phyloP scores from a whole-genome alignment of 1,140 invertebrate species.

The Drosophila paulistorum region DNA sequence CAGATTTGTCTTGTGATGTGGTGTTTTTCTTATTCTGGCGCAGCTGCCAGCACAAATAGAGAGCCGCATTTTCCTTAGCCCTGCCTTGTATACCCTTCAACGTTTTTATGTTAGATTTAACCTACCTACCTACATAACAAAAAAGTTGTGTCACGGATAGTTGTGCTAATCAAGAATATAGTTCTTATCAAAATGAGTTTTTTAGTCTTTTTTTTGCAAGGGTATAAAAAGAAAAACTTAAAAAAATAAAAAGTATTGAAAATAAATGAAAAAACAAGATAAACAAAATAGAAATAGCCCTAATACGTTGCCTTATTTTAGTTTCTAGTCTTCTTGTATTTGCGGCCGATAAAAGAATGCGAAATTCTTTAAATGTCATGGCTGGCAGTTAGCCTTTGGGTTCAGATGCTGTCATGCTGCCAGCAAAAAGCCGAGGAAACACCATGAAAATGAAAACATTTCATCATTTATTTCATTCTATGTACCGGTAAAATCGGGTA shows the following conservation, averaged over 20 bases:
- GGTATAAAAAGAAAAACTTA: not conserved
- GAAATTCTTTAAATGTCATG: constrained; percentile 76
- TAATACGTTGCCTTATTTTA: constrained; percentile 49
- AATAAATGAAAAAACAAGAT: constrained; percentile 61
- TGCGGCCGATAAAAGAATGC: constrained; percentile 55
- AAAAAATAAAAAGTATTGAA: constrained; percentile 49
- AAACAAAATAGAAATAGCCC: constrained; percentile 37
- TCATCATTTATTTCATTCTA: not conserved
- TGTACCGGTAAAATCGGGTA: too few relatives aligned
- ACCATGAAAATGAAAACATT: constrained; percentile 15
- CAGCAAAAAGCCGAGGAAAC: constrained; percentile 9
- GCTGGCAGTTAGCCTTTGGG: constrained; percentile 68
- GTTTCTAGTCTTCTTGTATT: constrained; percentile 9
- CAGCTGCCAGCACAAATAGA: constrained; percentile 53
- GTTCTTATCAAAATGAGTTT: too few relatives aligned
- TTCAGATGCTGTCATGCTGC: constrained; percentile 48
- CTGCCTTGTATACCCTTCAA: too few relatives aligned
- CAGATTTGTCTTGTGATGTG: constrained; percentile 47
- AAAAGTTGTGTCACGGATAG: too few relatives aligned
- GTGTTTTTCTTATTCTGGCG: constrained; percentile 35
- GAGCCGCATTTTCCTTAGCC: too few relatives aligned
- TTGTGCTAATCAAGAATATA: too few relatives aligned
- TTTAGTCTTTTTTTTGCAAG: not conserved
- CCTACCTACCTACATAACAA: too few relatives aligned
- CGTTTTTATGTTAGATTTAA: too few relatives aligned